Evolutionary conservation across 2,888 invertebrate genomes (phyloP), one percentile per base, ranked within the genome.

Genomic region (Furcula furcula): DNA sequence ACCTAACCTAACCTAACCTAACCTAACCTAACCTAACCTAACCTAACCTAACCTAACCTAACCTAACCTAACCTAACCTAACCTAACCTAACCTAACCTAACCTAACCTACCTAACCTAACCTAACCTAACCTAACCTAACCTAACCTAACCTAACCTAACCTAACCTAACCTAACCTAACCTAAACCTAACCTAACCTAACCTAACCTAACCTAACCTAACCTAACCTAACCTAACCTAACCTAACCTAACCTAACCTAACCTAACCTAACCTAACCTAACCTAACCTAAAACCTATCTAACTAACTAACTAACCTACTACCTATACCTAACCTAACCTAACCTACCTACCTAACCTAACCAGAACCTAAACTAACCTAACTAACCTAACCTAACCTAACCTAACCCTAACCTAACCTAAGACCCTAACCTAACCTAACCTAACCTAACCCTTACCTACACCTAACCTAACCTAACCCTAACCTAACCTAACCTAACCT

Each of bases 111-210:
- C 36, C 31, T 28, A 36, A 31, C 36, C 36, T 31, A 36, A 31
- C 36, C 36, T 31, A 36, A 31, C 36, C 36, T 31, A 36, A 31
- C 36, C 36, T 31, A 36, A 31, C 36, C 36, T 31, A 36, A 31
- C 36, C 36, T 31, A 36, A 31, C 36, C 36, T 31, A 36, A 31
- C 36, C 36, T 31, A 36, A 31, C 36, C 36, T 31, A 36, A 31
- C 36, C 36, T 31, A 31, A 28, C 38, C 34, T 33, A 34, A 33
- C 38, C 33, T 33, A 38, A 33, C 38, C 38, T 33, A 38, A 33
- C 38, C 38, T 33, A 38, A n/a, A 33, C 38, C 38, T 33, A 38
- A 33, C 38, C 38, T 33, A 38, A 33, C 38, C 38, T 33, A 38
- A 29, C 38, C 37, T 29, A 38, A 33, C 38, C 38, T 33, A 38